Evolutionary conservation across 1,140 invertebrate genomes (phyloP), one percentile per base, ranked within the genome.

Genomic region (Megathymus violae): DNA sequence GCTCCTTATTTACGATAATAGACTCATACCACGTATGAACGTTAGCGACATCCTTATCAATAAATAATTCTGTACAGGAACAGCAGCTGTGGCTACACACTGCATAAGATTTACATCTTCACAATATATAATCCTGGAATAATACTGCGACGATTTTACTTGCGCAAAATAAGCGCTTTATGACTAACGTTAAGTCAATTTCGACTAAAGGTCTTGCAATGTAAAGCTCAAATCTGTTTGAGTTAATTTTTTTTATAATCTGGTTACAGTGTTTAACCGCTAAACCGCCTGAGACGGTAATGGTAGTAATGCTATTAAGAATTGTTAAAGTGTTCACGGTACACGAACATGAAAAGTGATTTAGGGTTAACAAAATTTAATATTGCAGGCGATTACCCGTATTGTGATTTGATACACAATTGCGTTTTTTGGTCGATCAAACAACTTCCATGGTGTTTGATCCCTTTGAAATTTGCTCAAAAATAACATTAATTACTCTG

Each of bases 241-340:
- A 11, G 11, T 1, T 48, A n/a, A 17, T 48, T 47, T 27, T 31
- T 15, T 19, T 43, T 56, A 56, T 56, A 56, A 56, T 56, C 51
- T 56, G 40, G 51, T 56, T 56, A 56, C 51, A 43, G 13, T 27
- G 40, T 56, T 56, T 56, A 56, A 40, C 51, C 51, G 34, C 40
- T 43, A 43, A 56, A 56, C 51, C 51, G 51, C 43, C 38, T 56
- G 40, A 56, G 52, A 56, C 52, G 38, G 40, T 58, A 44, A 58
- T 56, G 52, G 11, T 48, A 34, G 40, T 56, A 44, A 56, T 41
- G 11, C 40, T 31, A 36, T 16, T 56, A 54, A 54, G 43, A 44
- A 58, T 44, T 43, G 11, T 22, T 14, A 13, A 34, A 58, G 43
- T 58, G 44, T 58, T 58, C 44, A 58, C 52, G 40, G 14, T 44